Base-by-base conservation (phyloP, 92 coral and sea anemone species). In the Epizoanthus fatuus region DNA sequence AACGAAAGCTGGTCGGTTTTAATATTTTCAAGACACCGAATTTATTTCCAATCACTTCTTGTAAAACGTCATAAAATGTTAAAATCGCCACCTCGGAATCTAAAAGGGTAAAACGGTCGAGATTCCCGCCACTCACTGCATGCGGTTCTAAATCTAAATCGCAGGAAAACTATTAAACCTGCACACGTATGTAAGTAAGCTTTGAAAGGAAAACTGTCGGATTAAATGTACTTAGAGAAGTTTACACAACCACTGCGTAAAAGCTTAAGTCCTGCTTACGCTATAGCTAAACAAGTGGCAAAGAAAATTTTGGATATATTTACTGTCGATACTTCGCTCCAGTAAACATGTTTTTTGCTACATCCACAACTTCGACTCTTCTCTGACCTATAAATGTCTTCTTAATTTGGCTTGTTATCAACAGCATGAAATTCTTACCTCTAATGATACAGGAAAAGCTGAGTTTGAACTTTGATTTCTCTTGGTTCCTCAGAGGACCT, bases 351-450 rank as follows among this genome's bases (percentile, higher is more conserved):
- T 52, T 38, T 57, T 56, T 44, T 15, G 47, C 62, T 17, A n/a
- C 42, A 10, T n/a, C 13, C 19, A n/a, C 12, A 59, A 42, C 55
- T 40, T 60, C 25, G 39, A 19, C 57, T 77, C 82, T 59, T 5
- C 65, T 59, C 55, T 8, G 60, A 35, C 14, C 9, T 32, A 64
- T 22, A 22, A 22, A 66, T 32, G 72, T 12, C 40, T 37, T 59
- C 32, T 47, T 25, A 77, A 59, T 40, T 40, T 49, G 70, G 44
- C 19, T 62, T 77, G 19, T 77, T 77, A 69, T 77, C 82, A 59
- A 77, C 71, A 77, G 5, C 16, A 12, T 19, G 45, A 60, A 77
- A 22, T 8, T 16, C 82, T 62, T 64, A 77, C 82, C 82, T 77
- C 56, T 44, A 1, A 19, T 15, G 47, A 58, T 37, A 59, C 69